These are phyloP conservation scores for Sphinx pinastri DNA, from an alignment of 2,888 invertebrate species.

Conservation along the genomic window DNA sequence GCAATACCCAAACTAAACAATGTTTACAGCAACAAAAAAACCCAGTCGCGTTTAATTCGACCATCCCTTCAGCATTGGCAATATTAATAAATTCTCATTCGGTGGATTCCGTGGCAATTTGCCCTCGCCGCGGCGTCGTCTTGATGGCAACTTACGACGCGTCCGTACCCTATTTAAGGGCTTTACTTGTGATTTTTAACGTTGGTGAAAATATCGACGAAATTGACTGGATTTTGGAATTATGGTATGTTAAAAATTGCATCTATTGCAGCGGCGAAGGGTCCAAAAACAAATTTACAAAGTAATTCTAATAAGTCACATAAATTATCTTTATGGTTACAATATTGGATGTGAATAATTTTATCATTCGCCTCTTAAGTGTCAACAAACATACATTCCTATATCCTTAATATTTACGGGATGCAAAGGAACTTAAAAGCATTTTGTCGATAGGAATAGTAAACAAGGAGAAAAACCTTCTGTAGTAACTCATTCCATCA, in stretches of 20 bases:
- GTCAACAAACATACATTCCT: too few species aligned
- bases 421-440: too few species aligned
- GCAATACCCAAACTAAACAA: background rate
- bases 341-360: too few species aligned
- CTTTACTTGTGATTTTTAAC: slow-evolving; percentile 38
- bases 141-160: slow-evolving; percentile 68
- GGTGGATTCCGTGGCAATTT: slow-evolving; percentile 78
- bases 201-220: background rate
- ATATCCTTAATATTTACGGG: too few species aligned
- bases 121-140: slow-evolving; percentile 66
- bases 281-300: background rate
- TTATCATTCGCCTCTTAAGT: too few species aligned
- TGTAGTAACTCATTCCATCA: too few species aligned
- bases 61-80: slow-evolving; percentile 54
- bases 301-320: too few species aligned
- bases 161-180: slow-evolving; percentile 73
- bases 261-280: background rate
- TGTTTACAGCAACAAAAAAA: slow-evolving; percentile 19
- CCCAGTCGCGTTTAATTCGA: slow-evolving; percentile 21
- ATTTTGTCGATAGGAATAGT: too few species aligned
- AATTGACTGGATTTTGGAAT: background rate
- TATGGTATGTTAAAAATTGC: slow-evolving; percentile 2
- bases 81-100: slow-evolving; percentile 84
- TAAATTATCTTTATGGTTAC: too few species aligned
- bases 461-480: too few species aligned